Percentiles rank a stretch among this genome's conserved stretches.
Conservation (phyloP, 1,140 invertebrate species). For the Tyrophagus putrescentiae region DNA sequence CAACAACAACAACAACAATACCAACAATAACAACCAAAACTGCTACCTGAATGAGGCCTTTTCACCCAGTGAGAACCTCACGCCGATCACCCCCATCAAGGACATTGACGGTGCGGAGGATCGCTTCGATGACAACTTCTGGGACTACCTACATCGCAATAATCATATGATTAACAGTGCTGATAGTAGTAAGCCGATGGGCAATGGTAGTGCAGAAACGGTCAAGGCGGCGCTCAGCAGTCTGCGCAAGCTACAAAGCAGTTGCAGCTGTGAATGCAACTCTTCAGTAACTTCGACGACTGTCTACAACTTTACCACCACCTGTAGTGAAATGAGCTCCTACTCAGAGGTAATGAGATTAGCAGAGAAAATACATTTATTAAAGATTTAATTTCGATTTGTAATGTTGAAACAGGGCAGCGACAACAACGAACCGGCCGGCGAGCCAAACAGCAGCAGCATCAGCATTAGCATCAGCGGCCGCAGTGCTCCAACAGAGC, state of each 20-base stretch:
- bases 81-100: slow-evolving; percentile 24
- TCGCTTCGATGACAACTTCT: slow-evolving; percentile 15
- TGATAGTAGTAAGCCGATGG: neutral
- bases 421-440: neutral
- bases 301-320: neutral
- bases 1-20: slow-evolving; percentile 14
- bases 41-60: slow-evolving; percentile 12
- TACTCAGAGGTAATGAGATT: slow-evolving; percentile 2
- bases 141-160: slow-evolving; percentile 7
- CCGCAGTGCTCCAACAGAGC: neutral
- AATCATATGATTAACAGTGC: neutral
- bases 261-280: slow-evolving; percentile 18
- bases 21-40: neutral
- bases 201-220: neutral
- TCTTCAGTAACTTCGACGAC: neutral
- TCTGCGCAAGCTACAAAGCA: slow-evolving; percentile 1
- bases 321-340: neutral
- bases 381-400: neutral
- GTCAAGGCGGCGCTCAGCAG: neutral
- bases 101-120: slow-evolving; percentile 3
- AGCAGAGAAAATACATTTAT: neutral
- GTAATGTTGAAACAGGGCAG: neutral
- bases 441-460: neutral
- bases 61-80: slow-evolving; percentile 22
- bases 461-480: neutral